Evolutionary conservation across 2,797 vertebrate species (phyloP), one percentile per base, ranked within the genome.

Genomic region (Poecilia gillii): DNA sequence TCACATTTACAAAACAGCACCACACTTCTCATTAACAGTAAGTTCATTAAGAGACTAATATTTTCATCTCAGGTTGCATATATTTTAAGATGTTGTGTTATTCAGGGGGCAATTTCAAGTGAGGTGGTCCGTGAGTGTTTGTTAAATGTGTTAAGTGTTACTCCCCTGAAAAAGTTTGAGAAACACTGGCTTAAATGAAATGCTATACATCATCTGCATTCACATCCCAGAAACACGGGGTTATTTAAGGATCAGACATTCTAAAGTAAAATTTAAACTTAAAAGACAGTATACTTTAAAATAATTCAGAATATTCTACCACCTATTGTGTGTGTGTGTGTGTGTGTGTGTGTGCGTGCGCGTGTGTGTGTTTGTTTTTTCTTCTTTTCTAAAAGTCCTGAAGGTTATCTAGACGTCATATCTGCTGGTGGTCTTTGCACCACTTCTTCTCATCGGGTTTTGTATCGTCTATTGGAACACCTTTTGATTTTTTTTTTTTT

Each of bases 401-500:
- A 82, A 81, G 78, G 59, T 87, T 87, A 88, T 88, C 85, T 82
- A 0, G 3, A 31, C 45, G 66, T 73, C 82, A 76, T 70, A 82
- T 87, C 81, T 36, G 49, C 25, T 1, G 46, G 18, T 76, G 87
- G 83, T 91, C 87, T 81, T 81, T 79, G 83, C 85, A 72, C 73
- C 76, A 80, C 80, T 80, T 72, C 81, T 80, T 73, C 72, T 85
- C 88, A 83, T 83, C 84, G 74, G 90, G 91, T 81, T 77, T 81
- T 80, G 75, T 72, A 41, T 90, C 51, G 43, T 87, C 89, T 89
- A 41, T 72, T 77, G 57, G 87, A 89, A 81, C 88, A 87, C 85
- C 87, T 93, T 92, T 94, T 91, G 88, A 89, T 92, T 85, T 80
- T 6, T 53, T 0, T 9, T 25, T 53, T 53, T 53, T 51, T 49